Evolutionary conservation across 2,888 invertebrate genomes (phyloP).

Genomic region (Rapana venosa): DNA sequence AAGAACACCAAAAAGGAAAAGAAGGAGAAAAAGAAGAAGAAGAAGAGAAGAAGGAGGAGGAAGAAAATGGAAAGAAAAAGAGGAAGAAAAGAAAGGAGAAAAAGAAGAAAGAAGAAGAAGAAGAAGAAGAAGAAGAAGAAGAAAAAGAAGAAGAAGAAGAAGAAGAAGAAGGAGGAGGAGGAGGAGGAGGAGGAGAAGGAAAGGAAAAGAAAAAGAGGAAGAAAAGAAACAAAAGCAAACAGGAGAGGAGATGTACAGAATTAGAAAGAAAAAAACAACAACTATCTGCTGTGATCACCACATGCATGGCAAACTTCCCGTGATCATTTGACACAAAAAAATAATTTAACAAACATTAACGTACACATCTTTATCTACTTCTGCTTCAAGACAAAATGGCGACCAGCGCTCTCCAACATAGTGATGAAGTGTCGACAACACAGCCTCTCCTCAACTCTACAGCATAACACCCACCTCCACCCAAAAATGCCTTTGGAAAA

Average conservation of each 20-base stretch:
- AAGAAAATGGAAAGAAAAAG: too few relatives aligned
- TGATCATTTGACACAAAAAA: background rate
- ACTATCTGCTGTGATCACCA: too few relatives aligned
- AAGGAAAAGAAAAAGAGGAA: too few relatives aligned
- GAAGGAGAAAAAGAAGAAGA: too few relatives aligned
- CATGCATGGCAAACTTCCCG: background rate
- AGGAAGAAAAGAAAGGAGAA: background rate
- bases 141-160: background rate
- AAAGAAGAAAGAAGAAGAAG: background rate
- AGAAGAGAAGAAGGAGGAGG: too few relatives aligned
- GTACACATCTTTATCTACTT: background rate
- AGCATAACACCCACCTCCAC: too few relatives aligned
- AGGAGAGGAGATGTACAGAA: too few relatives aligned
- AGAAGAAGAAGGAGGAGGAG: background rate
- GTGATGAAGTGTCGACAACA: background rate
- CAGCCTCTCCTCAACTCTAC: background rate
- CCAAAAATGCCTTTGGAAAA: background rate
- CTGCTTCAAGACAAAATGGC: conserved; percentile 7
- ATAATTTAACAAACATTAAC: background rate
- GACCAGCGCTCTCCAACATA: conserved; percentile 33
- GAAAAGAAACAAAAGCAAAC: too few relatives aligned
- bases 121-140: background rate
- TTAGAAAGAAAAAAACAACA: background rate
- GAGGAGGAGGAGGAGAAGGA: background rate
- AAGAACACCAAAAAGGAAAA: too few relatives aligned